Base-by-base conservation (phyloP, 2,888 invertebrate species). In the Luffia ferchaultella region DNA sequence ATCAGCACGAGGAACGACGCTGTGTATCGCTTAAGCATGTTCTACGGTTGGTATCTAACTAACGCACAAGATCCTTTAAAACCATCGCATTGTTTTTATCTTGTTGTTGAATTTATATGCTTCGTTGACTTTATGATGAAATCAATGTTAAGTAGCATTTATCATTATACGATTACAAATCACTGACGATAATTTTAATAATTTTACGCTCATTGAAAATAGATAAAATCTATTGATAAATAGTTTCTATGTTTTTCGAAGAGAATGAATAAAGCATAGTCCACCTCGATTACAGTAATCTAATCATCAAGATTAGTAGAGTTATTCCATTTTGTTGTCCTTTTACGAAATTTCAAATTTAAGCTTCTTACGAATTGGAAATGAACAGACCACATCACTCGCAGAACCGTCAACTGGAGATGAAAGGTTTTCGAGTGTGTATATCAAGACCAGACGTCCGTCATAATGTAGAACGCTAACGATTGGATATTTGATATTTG, bases 1-100 rank as follows among this genome's bases (percentile, higher is more conserved):
- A 72, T 53, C 46, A 67, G 53, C 15, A 65, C 65, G 50, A 79
- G 45, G 17, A 67, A 54, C 55, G 71, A 53, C 17, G 68, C 70
- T 46, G 59, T 63, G 49, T 68, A 68, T 59, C 67, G 73, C 53
- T 60, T 67, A 56, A 64, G 57, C 70, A 75, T 73, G 56, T 30
- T 30, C 12, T 3, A 30, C 30, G 30, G 3, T n/a, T n/a, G n/a
- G n/a, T n/a, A n/a, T n/a, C n/a, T 12, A 12, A 30, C 30, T 12
- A 12, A 30, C 30, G 3, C 30, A 12, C 12, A 30, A 30, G 12
- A 30, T 30, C 5, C 30, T 12, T 30, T 30, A 30, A 3, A 7
- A 30, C 30, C n/a, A n/a, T 30, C 30, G 30, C 30, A 12, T 30
- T 30, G 5, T 3, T 30, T 7, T 30, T 12, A 30, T 30, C 5